Evolutionary conservation across 2,113 vertebrate species (phyloP), one percentile per base, ranked within the genome.

Genomic region (Alexandromys fortis): DNA sequence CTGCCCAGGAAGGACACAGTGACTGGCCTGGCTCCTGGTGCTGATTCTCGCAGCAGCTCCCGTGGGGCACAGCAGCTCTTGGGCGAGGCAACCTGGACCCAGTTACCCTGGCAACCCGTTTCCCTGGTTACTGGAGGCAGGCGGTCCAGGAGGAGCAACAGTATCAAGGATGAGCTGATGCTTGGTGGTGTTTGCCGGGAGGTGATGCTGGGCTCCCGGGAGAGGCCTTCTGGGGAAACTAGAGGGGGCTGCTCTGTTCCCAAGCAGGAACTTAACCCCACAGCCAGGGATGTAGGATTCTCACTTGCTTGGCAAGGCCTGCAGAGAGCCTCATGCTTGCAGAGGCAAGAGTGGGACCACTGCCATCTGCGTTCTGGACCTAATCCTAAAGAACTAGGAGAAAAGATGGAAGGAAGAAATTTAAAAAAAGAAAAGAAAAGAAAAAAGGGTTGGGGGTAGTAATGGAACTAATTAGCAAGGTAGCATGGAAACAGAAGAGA

Each of bases 91-190:
- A 67, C 76, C 58, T 63, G n/a, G 28, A 58, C 55, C 33, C 9
- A 17, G 95, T 96, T 95, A 87, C 95, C 61, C 73, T 47, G 96
- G 73, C 97, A 97, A 96, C 13, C 28, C 76, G 86, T 92, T 85
- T 92, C 83, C 88, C 92, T 96, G 92, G 58, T 47, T 96, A 98
- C 42, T 19, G 5, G 30, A 28, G 55, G 68, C 94, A 92, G 28
- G 12, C 12, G 42, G 78, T 45, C 35, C 45, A 63, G 33, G n/a
- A 85, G 47, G 70, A 90, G 47, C 28, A 22, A 28, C 21, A 61
- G 79, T n/a, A 26, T 0, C 1, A 49, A 90, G 22, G 28, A 26
- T 28, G 55, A 52, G 33, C 65, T 45, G 70, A 21, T 58, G 17
- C 42, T 0, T 13, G n/a, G n/a, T 38, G 45, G 10, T 68, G 35